Evolutionary conservation across 2,888 invertebrate genomes (phyloP).

Genomic region (Apodemia duryi): DNA sequence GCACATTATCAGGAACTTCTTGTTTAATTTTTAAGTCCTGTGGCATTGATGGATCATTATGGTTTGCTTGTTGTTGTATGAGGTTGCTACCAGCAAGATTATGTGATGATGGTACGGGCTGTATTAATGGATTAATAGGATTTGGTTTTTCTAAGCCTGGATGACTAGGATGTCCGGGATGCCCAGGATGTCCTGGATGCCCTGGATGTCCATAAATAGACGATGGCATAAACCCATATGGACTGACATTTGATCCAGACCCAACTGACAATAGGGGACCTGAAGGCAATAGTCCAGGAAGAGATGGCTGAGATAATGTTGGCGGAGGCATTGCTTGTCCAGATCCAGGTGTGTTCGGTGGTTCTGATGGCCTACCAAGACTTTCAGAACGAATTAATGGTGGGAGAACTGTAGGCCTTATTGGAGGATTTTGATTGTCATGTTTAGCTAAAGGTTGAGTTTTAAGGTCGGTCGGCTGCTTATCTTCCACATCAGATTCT

Average conservation of each 20-base stretch:
- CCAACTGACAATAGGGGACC: conserved; percentile 81
- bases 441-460: conserved; percentile 59
- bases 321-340: conserved; percentile 68
- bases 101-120: conserved; percentile 62
- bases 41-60: conserved; percentile 67
- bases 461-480: conserved; percentile 69
- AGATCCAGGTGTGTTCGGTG: conserved; percentile 52
- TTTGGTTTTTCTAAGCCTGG: conserved; percentile 65
- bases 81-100: conserved; percentile 51
- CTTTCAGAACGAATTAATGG: conserved; percentile 64
- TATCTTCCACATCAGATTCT: conserved; percentile 65
- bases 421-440: conserved; percentile 47
- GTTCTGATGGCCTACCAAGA: conserved; percentile 60
- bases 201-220: conserved; percentile 59
- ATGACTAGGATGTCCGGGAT: conserved; percentile 44
- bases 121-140: conserved; percentile 58
- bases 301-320: conserved; percentile 62
- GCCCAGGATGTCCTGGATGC: conserved; percentile 49
- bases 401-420: conserved; percentile 58
- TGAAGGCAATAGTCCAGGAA: conserved; percentile 77
- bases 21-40: conserved; percentile 76
- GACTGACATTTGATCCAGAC: conserved; percentile 75
- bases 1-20: conserved; percentile 74
- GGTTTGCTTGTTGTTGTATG: conserved; percentile 52
- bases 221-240: conserved; percentile 81